A percentile compares a stretch with the other conserved stretches of the same genome.
These are phyloP conservation scores for Hippocampus abdominalis DNA, from an alignment of 2,113 vertebrate genomes.

Conservation along the genomic window DNA sequence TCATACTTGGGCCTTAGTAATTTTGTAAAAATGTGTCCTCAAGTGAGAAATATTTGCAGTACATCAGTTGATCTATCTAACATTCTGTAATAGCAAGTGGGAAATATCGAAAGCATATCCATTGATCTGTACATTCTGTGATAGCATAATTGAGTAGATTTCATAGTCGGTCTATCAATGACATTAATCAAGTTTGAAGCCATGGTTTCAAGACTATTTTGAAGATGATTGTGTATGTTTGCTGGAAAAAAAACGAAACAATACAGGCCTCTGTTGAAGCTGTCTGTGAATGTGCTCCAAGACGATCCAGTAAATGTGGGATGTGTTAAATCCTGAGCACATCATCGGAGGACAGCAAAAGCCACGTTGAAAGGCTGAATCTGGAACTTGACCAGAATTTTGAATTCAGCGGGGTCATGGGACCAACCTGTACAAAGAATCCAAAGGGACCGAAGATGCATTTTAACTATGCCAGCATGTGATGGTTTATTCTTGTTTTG, in stretches of 20 bases:
- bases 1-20: no score
- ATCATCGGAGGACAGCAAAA: conserved; percentile 10
- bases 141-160: background rate
- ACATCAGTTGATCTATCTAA: no score
- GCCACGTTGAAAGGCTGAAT: background rate
- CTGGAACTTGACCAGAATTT: conserved; percentile 5
- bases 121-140: background rate
- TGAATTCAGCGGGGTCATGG: conserved; percentile 18
- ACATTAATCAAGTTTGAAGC: background rate
- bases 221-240: background rate
- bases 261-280: background rate
- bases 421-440: conserved; percentile 13
- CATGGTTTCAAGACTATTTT: background rate
- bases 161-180: background rate
- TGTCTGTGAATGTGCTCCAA: background rate
- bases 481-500: background rate
- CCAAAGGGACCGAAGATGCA: conserved; percentile 13
- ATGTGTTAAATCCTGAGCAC: conserved; percentile 7
- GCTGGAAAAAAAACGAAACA: background rate
- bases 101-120: no score
- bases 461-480: conserved; percentile 22
- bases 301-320: background rate
- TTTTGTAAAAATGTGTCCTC: no score
- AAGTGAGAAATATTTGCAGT: no score
- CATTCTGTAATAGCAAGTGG: no score